A percentile compares a stretch with the other conserved stretches of the same genome.
phyloP scores from a whole-genome alignment of 2,113 vertebrate genomes.

The Nyctereutes procyonoides region DNA sequence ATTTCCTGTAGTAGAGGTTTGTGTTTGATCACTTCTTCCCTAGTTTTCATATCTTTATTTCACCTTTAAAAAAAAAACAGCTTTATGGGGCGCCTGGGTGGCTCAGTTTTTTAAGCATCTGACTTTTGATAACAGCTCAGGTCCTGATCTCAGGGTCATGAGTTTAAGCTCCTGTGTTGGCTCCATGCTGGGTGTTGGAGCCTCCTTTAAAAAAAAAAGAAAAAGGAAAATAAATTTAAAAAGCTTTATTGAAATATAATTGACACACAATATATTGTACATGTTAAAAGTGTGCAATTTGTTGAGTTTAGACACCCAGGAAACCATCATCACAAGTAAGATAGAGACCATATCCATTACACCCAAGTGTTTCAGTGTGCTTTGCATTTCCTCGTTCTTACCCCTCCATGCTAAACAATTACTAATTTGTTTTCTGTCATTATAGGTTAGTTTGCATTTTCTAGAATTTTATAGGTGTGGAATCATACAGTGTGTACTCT shows the following conservation, averaged over 20 bases:
- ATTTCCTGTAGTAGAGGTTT: not conserved
- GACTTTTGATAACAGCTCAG: no score
- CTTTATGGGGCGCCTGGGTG: no score
- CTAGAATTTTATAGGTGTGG: not conserved
- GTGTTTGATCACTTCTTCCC: not conserved
- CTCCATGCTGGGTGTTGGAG: no score
- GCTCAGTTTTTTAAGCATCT: no score
- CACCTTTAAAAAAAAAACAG: not conserved
- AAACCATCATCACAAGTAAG: not conserved
- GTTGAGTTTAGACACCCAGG: not conserved
- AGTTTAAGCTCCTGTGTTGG: no score
- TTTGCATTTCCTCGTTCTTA: not conserved
- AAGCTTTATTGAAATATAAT: not conserved
- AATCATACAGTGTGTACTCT: not conserved
- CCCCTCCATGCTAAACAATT: not conserved
- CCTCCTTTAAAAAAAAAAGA: not conserved
- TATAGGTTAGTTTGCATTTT: not conserved
- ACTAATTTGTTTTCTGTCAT: not conserved
- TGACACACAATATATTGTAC: not conserved
- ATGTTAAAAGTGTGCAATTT: not conserved
- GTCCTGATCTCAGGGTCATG: no score
- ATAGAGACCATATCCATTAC: not conserved
- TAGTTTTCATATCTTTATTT: not conserved
- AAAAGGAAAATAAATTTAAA: not conserved
- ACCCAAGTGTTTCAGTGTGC: not conserved